A percentile compares a stretch with the other conserved stretches of the same genome.
These are phyloP conservation scores for Pygoscelis adeliae DNA, from an alignment of 2,113 vertebrate species.

Conservation along the genomic window DNA sequence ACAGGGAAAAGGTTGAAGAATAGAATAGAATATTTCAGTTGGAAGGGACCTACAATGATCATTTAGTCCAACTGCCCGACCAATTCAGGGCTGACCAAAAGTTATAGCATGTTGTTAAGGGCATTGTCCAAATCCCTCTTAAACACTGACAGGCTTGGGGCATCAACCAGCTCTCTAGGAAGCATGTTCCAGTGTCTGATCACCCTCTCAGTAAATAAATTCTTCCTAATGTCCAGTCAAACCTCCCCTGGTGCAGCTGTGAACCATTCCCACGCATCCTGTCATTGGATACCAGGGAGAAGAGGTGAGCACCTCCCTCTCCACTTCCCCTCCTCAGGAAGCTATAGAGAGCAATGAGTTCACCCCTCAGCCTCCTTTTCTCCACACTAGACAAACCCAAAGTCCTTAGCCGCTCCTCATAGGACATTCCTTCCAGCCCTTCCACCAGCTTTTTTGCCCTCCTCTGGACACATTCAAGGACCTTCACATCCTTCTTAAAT, in stretches of 20 bases:
- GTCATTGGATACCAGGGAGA: background rate
- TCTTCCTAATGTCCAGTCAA: too few species aligned
- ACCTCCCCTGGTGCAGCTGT: background rate
- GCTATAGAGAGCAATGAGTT: background rate
- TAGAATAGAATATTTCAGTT: background rate
- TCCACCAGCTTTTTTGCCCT: too few species aligned
- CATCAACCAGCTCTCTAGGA: background rate
- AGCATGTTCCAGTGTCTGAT: background rate
- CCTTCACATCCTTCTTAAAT: too few species aligned
- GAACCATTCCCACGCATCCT: background rate
- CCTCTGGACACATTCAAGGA: too few species aligned
- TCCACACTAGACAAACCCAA: background rate
- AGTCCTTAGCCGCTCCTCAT: too few species aligned
- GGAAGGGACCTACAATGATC: background rate
- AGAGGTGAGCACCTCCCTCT: background rate
- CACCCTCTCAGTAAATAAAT: background rate
- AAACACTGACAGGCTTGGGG: background rate
- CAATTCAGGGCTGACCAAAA: background rate
- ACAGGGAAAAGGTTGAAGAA: background rate
- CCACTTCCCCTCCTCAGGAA: background rate
- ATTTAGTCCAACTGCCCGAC: background rate
- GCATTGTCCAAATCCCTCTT: too few species aligned
- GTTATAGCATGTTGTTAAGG: background rate
- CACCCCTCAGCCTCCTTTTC: background rate
- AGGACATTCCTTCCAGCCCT: too few species aligned